Conservation (phyloP, 1,140 invertebrate genomes). For the Lethocerus indicus region DNA sequence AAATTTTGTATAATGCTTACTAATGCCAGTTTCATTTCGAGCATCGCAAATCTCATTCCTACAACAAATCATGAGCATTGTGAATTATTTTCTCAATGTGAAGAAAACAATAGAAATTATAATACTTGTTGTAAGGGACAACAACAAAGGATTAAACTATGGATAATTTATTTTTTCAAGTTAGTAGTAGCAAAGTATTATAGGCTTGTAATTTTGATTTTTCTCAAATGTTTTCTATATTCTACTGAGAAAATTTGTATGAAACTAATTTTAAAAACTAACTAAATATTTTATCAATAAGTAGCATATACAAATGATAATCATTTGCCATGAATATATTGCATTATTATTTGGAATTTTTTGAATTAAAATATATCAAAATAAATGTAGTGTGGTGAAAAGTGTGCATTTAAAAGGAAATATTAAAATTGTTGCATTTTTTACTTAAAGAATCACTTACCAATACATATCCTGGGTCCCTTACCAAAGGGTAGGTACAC, state of each 20-base stretch:
- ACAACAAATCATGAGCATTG: constrained; percentile 8
- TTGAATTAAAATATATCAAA: not conserved
- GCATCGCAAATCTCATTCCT: constrained; percentile 28
- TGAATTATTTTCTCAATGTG: not conserved
- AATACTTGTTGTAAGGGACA: not conserved
- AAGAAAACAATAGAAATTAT: not conserved
- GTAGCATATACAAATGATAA: not conserved
- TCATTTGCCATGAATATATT: not conserved
- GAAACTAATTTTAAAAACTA: too few species aligned
- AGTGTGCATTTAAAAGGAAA: not conserved
- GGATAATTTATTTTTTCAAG: not conserved
- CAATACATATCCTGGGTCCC: constrained; percentile 39
- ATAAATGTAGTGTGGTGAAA: not conserved
- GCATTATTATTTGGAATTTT: not conserved
- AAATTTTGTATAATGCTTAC: constrained; percentile 29
- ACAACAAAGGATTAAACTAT: not conserved
- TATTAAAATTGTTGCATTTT: not conserved
- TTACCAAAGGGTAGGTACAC: constrained; percentile 37
- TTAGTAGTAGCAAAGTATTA: not conserved
- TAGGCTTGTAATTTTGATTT: not conserved
- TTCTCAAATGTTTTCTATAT: not conserved
- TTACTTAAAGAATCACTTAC: constrained; percentile 18
- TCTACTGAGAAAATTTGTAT: too few species aligned
- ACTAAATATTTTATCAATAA: not conserved
- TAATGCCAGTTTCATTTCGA: constrained; percentile 34